Conservation (phyloP, 2,888 invertebrate species). For the Phragmatobia fuliginosa region DNA sequence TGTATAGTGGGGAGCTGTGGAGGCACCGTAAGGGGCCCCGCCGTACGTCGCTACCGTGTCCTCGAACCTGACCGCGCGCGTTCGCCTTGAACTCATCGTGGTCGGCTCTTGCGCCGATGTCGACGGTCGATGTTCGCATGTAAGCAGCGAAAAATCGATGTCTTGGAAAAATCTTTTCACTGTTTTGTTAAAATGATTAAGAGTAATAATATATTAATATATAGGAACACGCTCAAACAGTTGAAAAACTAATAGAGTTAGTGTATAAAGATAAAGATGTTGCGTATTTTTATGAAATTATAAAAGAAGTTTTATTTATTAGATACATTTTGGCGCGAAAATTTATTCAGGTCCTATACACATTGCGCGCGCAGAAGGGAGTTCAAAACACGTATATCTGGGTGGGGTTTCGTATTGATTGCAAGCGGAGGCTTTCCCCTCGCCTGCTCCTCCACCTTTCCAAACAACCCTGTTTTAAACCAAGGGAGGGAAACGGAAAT, state of each 20-base stretch:
- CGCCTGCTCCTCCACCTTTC: conserved; percentile 50
- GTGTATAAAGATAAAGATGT: background rate
- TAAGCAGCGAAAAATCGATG: conserved; percentile 69
- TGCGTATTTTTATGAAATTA: background rate
- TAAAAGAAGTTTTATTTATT: background rate
- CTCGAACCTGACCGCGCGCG: conserved; percentile 86
- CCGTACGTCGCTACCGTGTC: conserved; percentile 67
- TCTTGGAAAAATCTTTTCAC: conserved; percentile 56
- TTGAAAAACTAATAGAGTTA: background rate
- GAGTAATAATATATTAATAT: background rate
- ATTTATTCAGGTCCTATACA: conserved; percentile 32
- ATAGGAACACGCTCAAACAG: background rate
- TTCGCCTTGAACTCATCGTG: conserved; percentile 83
- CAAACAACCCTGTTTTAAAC: conserved; percentile 61
- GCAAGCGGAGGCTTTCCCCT: conserved; percentile 65
- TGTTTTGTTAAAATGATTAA: background rate
- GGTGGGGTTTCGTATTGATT: conserved; percentile 80
- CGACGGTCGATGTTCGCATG: conserved; percentile 63
- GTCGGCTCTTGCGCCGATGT: conserved; percentile 73
- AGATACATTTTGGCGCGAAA: conserved; percentile 67
- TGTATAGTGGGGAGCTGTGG: conserved; percentile 59
- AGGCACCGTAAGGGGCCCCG: conserved; percentile 76
- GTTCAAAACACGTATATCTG: conserved; percentile 35
- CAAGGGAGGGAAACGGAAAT: conserved; percentile 65
- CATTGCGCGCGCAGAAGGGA: conserved; percentile 73